Percentiles rank a stretch among this genome's conserved stretches.
phyloP scores from a whole-genome alignment of 2,888 invertebrate species.

The Protophormia terraenovae region DNA sequence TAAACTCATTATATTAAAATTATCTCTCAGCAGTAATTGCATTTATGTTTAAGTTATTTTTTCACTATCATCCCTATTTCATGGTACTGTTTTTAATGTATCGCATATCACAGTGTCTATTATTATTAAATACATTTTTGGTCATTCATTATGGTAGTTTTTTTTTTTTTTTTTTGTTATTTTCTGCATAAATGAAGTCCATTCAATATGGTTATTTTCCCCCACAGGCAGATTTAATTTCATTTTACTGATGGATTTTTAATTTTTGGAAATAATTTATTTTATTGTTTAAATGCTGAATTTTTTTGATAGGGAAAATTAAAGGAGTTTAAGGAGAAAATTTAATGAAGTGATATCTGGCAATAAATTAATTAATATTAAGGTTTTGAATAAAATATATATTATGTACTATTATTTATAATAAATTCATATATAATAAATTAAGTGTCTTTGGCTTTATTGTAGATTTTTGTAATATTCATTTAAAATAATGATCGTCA shows the following conservation, averaged over 20 bases:
- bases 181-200: conserved; percentile 20
- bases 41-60: conserved; percentile 33
- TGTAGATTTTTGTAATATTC: too few relatives aligned
- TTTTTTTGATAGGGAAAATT: too few relatives aligned
- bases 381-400: too few relatives aligned
- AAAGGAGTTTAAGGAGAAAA: too few relatives aligned
- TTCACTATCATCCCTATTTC: not conserved
- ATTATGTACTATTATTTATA: too few relatives aligned
- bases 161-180: not conserved
- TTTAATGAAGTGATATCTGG: too few relatives aligned
- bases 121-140: conserved; percentile 4
- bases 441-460: too few relatives aligned
- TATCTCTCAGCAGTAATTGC: conserved; percentile 55
- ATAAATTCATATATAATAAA: too few relatives aligned
- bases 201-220: conserved; percentile 38
- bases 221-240: conserved; percentile 55
- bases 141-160: not conserved
- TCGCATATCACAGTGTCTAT: conserved; percentile 49
- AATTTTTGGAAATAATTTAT: conserved; percentile 20
- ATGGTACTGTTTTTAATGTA: not conserved
- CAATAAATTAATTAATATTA: too few relatives aligned
- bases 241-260: conserved; percentile 56
- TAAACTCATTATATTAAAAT: conserved; percentile 64
- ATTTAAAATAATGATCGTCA: not conserved
- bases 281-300: not conserved